A percentile compares a stretch with the other conserved stretches of the same genome.
Conservation (phyloP, 2,797 vertebrate genomes). For the Acipenser oxyrinchus region DNA sequence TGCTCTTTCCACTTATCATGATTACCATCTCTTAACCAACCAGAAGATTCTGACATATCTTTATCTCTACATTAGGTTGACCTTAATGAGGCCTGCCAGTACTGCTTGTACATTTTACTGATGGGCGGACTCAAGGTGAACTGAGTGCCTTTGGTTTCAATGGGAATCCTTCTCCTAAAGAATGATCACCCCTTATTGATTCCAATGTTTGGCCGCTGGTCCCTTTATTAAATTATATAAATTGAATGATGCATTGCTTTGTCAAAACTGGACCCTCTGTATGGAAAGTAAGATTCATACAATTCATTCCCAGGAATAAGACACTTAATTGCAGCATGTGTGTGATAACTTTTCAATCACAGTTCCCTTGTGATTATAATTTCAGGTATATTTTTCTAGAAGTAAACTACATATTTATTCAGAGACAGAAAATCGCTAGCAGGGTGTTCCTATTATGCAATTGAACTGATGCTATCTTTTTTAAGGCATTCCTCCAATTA, state of each 20-base stretch:
- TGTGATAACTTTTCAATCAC: constrained; percentile 1
- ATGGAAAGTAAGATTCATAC: background rate
- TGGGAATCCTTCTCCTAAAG: background rate
- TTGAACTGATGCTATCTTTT: too few relatives aligned
- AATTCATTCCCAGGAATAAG: background rate
- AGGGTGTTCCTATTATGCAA: too few relatives aligned
- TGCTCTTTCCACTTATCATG: too few relatives aligned
- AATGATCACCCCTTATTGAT: background rate
- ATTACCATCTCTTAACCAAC: too few relatives aligned
- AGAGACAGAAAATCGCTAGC: background rate
- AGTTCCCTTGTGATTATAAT: background rate
- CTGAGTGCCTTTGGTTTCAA: background rate
- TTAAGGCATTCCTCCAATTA: too few relatives aligned
- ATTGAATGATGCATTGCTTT: constrained; percentile 3
- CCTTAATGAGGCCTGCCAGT: too few relatives aligned
- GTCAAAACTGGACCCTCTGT: background rate
- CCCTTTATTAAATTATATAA: constrained; percentile 2
- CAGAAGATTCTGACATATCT: too few relatives aligned
- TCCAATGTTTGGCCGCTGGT: background rate
- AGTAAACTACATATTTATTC: background rate
- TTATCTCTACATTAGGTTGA: too few relatives aligned
- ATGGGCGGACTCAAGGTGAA: background rate
- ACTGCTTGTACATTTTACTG: too few relatives aligned
- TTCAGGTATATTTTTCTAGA: background rate
- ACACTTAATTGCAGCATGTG: background rate